Conservation (phyloP, 2,888 invertebrate species). For the Liopterus haemorrhoidalis region DNA sequence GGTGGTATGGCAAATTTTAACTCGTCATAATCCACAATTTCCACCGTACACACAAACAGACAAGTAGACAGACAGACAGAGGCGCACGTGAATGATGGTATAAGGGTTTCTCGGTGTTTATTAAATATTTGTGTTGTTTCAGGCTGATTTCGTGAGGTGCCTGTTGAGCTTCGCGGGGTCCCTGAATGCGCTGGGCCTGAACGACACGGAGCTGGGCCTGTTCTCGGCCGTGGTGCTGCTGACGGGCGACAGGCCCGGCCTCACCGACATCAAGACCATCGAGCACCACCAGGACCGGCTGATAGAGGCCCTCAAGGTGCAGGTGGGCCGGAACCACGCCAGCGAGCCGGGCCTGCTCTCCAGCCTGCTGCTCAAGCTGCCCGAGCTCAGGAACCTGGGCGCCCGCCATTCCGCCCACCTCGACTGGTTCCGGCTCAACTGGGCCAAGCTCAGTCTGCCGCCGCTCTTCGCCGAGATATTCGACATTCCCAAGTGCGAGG, state of each 20-base stretch:
- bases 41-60: no score
- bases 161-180: slow-evolving; percentile 75
- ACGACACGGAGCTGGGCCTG: slow-evolving; percentile 85
- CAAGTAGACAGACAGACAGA: neutral
- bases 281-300: slow-evolving; percentile 75
- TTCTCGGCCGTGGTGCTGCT: slow-evolving; percentile 82
- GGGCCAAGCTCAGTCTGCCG: slow-evolving; percentile 78
- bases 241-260: slow-evolving; percentile 71
- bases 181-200: slow-evolving; percentile 67
- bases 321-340: slow-evolving; percentile 59
- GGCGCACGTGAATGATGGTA: neutral
- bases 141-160: slow-evolving; percentile 79
- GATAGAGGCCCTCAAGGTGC: slow-evolving; percentile 79
- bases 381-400: slow-evolving; percentile 75
- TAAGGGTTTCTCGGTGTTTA: neutral
- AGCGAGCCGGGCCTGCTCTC: slow-evolving; percentile 55
- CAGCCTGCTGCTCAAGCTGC: slow-evolving; percentile 55
- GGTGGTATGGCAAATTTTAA: slow-evolving; percentile 1
- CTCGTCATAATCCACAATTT: no score
- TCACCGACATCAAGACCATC: slow-evolving; percentile 73
- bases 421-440: slow-evolving; percentile 86
- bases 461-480: slow-evolving; percentile 95
- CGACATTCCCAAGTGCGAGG: slow-evolving; percentile 85
- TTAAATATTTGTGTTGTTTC: slow-evolving; percentile 38
- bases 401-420: slow-evolving; percentile 76